Conservation (phyloP, 2,888 invertebrate genomes). For the Dimorphilus gyrociliatus region DNA sequence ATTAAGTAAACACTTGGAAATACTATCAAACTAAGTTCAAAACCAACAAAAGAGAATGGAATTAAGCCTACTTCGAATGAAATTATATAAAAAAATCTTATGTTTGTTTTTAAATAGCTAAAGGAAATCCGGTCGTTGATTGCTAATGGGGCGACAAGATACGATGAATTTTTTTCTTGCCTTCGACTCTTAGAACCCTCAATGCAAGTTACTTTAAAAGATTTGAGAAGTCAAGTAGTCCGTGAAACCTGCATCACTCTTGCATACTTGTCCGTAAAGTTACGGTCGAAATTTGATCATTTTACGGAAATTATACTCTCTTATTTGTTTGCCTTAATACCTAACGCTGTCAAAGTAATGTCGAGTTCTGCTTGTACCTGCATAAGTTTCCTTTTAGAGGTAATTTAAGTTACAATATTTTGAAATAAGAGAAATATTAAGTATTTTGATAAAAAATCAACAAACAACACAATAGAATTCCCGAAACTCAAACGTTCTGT, state of each 20-base stretch:
- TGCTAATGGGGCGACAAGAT: conserved; percentile 60
- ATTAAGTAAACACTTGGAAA: too few relatives aligned
- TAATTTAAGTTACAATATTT: too few relatives aligned
- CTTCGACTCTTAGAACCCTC: conserved; percentile 52
- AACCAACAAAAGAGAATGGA: too few relatives aligned
- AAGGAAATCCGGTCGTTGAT: conserved; percentile 68
- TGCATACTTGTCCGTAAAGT: conserved; percentile 64
- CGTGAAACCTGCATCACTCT: conserved; percentile 88
- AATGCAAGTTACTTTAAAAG: conserved; percentile 23
- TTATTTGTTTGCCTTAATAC: conserved; percentile 69
- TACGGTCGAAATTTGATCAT: conserved; percentile 66
- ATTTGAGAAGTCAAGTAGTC: conserved; percentile 63
- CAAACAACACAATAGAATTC: too few relatives aligned
- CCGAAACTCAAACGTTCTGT: too few relatives aligned
- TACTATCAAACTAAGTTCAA: too few relatives aligned
- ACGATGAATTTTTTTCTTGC: conserved; percentile 54
- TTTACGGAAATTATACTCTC: conserved; percentile 67
- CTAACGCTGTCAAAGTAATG: conserved; percentile 88
- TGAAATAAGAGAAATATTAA: too few relatives aligned
- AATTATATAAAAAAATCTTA: too few relatives aligned
- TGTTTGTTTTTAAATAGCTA: conserved; percentile 50
- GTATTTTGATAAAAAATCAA: too few relatives aligned
- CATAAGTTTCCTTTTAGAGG: conserved; percentile 66
- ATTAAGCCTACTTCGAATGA: too few relatives aligned
- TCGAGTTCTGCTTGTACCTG: conserved; percentile 71